Evolutionary conservation across 2,888 invertebrate species (phyloP), one percentile per base, ranked within the genome.

Genomic region (Isotomurus palustris): DNA sequence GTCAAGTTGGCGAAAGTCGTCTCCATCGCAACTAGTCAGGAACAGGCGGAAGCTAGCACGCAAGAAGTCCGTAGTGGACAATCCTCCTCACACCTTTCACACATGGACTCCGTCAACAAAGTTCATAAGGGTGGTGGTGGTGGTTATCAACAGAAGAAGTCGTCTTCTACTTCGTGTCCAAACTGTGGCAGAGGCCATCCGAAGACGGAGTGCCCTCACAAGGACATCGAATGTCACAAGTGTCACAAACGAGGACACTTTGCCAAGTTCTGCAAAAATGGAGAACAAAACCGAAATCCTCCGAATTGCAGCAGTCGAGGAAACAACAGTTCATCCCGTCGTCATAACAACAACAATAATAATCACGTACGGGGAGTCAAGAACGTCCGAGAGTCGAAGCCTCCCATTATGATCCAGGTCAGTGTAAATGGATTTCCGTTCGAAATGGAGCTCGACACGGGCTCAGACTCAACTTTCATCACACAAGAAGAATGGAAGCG

Each of bases 181-280:
- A 45, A 29, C 17, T 60, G 60, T 53, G 56, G 56, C 2, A 45
- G 25, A 4, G 1, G 0, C 4, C 29, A 56, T 4, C 56, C 48
- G 6, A 2, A 22, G 8, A 35, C 41, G 1, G 48, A 58, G 1
- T 62, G 62, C 27, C 58, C 58, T 1, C 44, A 56, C 35, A 49
- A 27, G 12, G 43, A 56, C 6, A 38, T 25, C 12, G 25, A 32
- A 3, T 63, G 63, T 28, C 36, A 29, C 35, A 28, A 32, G 12
- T 63, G 63, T 45, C 40, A 32, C 5, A 57, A 58, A 43, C 28
- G 8, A 2, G 63, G 63, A n/a, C 63, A 63, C 28, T 60, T 57
- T 24, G 49, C 48, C 1, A 25, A 12, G 6, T 40, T 10, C 40
- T 40, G 40, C 17, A 6, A n/a, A 10, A n/a, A n/a, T n/a, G n/a